A percentile compares a stretch with the other conserved stretches of the same genome.
Evolutionary conservation across 1,140 invertebrate genomes (phyloP).

Genomic region (Magallana ariakensis): DNA sequence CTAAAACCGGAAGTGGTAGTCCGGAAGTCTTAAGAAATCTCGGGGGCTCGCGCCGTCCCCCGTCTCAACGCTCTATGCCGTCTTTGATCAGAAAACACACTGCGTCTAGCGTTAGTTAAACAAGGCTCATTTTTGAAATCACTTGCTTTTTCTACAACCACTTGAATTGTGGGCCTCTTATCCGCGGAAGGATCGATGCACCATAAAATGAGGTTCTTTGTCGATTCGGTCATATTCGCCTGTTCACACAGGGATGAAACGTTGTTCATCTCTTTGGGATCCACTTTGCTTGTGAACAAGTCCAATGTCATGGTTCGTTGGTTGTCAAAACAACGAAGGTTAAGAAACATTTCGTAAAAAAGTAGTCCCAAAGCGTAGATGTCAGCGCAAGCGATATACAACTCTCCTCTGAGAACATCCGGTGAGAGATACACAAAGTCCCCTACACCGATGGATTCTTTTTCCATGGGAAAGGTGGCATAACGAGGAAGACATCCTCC

Average conservation of each 20-base stretch:
- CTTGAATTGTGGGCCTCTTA: constrained; percentile 42
- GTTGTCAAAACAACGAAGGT: constrained; percentile 52
- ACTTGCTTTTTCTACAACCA: neutral
- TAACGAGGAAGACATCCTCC: constrained; percentile 61
- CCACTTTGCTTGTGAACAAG: constrained; percentile 53
- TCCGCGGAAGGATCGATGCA: constrained; percentile 39
- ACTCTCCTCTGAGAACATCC: constrained; percentile 63
- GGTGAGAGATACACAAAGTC: constrained; percentile 66
- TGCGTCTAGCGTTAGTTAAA: neutral
- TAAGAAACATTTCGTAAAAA: constrained; percentile 61
- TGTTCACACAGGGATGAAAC: constrained; percentile 20
- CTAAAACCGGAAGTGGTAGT: too few species aligned
- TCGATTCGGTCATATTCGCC: constrained; percentile 9
- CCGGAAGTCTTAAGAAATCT: too few species aligned
- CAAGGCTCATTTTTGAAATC: constrained; percentile 34
- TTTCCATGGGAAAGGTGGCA: constrained; percentile 57
- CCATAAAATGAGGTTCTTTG: constrained; percentile 46
- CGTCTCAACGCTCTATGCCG: neutral
- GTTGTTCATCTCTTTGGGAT: constrained; percentile 59
- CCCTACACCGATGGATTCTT: constrained; percentile 38
- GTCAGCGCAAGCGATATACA: constrained; percentile 63
- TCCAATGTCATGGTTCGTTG: constrained; percentile 54
- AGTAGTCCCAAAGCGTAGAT: constrained; percentile 68
- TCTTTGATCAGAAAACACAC: neutral
- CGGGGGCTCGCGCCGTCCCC: neutral